Evolutionary conservation across 1,140 invertebrate genomes (phyloP).

Genomic region (Phymastichus coffea): DNA sequence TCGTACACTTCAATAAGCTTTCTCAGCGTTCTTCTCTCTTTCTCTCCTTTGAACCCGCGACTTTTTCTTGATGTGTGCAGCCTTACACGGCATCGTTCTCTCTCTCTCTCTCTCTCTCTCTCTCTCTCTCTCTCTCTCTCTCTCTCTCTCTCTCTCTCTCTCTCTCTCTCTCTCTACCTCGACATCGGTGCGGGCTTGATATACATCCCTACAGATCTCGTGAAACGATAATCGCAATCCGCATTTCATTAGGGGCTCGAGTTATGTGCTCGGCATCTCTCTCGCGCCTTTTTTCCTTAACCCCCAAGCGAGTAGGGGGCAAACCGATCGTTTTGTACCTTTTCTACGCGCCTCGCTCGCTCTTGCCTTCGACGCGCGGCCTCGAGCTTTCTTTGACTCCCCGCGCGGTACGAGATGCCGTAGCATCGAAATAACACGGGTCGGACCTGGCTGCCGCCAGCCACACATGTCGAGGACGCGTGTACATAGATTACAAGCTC

Average conservation of each 20-base stretch:
- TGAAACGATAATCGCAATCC: conserved; percentile 27
- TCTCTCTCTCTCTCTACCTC: too few species aligned
- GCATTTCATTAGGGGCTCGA: conserved; percentile 24
- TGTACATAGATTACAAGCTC: background rate
- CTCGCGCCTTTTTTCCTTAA: conserved; percentile 9
- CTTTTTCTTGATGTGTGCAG: too few species aligned
- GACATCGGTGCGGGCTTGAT: background rate
- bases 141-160: too few species aligned
- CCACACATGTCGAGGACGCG: background rate
- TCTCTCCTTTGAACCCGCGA: too few species aligned
- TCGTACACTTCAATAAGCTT: too few species aligned
- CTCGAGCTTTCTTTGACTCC: conserved; percentile 10
- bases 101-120: too few species aligned
- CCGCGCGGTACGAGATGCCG: too few species aligned
- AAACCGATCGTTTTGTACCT: conserved; percentile 19
- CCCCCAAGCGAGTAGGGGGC: background rate
- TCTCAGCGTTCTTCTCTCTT: too few species aligned
- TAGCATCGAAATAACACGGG: conserved; percentile 26
- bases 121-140: too few species aligned
- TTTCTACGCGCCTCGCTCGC: conserved; percentile 5
- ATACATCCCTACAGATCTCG: conserved; percentile 23
- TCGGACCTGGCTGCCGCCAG: background rate
- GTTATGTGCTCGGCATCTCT: too few species aligned
- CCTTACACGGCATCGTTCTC: too few species aligned
- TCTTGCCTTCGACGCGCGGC: background rate